These are phyloP conservation scores for Anoplophora glabripennis DNA, from an alignment of 1,140 invertebrate genomes.

Conservation along the genomic window DNA sequence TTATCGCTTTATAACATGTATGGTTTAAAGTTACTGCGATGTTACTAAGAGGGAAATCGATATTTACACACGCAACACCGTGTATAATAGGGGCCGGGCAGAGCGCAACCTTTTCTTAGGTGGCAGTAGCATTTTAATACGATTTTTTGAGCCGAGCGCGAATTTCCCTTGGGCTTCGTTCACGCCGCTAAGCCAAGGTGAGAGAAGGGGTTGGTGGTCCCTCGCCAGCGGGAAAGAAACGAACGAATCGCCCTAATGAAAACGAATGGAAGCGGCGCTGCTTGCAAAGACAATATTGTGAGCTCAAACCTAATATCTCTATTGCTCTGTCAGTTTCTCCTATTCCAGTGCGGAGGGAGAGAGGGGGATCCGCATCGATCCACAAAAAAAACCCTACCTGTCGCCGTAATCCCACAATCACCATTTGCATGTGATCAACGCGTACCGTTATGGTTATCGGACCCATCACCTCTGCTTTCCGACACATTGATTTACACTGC, in stretches of 20 bases:
- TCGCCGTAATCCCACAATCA: neutral
- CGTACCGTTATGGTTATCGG: too few relatives aligned
- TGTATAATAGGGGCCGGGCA: neutral
- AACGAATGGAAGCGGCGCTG: constrained; percentile 17
- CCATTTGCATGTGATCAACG: neutral
- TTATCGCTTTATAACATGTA: too few relatives aligned
- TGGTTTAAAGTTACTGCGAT: neutral
- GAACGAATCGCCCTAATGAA: constrained; percentile 20
- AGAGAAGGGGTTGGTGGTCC: neutral
- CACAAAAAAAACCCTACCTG: too few relatives aligned
- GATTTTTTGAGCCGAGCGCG: constrained; percentile 28
- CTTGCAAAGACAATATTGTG: constrained; percentile 18
- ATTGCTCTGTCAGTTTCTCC: neutral
- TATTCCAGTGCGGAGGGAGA: neutral
- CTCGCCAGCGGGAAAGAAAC: constrained; percentile 2
- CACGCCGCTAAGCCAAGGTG: constrained; percentile 6
- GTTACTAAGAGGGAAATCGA: neutral
- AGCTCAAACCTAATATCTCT: constrained; percentile 7
- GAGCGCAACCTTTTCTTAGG: constrained; percentile 11
- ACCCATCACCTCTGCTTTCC: too few relatives aligned
- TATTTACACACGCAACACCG: neutral
- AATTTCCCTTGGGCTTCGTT: constrained; percentile 28
- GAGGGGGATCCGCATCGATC: neutral
- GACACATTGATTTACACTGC: too few relatives aligned
- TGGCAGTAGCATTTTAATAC: constrained; percentile 30